Evolutionary conservation across 2,113 vertebrate genomes (phyloP).

Genomic region (Noturus placidus): DNA sequence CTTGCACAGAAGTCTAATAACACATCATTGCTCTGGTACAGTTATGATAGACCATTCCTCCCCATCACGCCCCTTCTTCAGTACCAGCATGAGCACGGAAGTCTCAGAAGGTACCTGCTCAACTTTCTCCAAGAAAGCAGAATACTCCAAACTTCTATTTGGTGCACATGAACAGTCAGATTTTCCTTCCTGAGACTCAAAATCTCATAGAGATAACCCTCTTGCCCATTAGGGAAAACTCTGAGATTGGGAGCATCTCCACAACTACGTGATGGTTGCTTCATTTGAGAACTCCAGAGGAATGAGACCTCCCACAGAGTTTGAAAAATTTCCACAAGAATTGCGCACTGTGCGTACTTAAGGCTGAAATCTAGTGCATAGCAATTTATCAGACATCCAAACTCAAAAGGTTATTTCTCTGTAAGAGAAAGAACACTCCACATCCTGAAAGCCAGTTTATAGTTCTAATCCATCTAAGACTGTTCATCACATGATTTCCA

Average conservation of each 20-base stretch:
- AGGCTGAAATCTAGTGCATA: not conserved
- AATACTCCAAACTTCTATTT: not conserved
- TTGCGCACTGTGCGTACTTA: not conserved
- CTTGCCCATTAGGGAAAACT: not conserved
- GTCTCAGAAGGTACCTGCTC: not conserved
- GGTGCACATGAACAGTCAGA: not conserved
- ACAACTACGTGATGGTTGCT: not conserved
- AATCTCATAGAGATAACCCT: not conserved
- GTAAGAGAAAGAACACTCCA: not conserved
- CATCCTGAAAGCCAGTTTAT: not conserved
- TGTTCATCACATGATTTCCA: not conserved
- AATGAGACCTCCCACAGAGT: not conserved
- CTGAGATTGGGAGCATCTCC: not conserved
- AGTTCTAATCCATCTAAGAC: not conserved
- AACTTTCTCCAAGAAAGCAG: not conserved
- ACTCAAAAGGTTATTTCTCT: not conserved
- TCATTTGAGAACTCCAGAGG: not conserved
- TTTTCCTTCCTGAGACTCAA: not conserved
- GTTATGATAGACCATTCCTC: not conserved
- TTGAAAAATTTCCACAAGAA: not conserved
- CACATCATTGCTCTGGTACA: not conserved
- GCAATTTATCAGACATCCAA: not conserved
- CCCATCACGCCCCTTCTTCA: not conserved
- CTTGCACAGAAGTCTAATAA: not conserved
- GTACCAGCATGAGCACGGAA: not conserved